phyloP scores from a whole-genome alignment of 2,888 invertebrate species.

The Mesodorylaimus sp. region DNA sequence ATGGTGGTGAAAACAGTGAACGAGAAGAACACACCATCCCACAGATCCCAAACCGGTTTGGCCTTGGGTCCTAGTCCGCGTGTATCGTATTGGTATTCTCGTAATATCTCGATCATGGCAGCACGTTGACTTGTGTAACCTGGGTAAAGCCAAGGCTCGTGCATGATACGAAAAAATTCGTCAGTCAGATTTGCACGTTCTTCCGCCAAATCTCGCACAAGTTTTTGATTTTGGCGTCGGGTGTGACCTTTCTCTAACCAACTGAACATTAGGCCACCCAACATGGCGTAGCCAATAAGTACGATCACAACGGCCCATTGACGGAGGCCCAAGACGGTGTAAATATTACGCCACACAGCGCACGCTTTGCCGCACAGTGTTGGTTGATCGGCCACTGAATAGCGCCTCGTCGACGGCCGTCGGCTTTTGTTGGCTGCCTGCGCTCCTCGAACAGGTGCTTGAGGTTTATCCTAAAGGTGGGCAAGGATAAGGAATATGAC shows the following conservation, averaged over 20 bases:
- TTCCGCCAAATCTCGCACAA: background rate
- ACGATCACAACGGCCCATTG: no score
- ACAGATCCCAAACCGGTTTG: constrained; percentile 22
- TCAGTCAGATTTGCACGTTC: background rate
- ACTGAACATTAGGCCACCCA: background rate
- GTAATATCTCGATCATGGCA: constrained; percentile 8
- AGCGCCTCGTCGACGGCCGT: no score
- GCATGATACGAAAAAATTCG: constrained; percentile 11
- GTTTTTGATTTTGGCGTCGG: background rate
- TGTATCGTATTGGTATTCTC: constrained; percentile 15
- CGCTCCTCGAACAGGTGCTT: no score
- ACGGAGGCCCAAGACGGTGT: no score
- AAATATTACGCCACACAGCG: no score
- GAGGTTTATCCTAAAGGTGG: no score
- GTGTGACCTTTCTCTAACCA: background rate
- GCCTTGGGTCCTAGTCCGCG: constrained; percentile 6
- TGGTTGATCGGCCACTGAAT: no score
- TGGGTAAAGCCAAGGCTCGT: constrained; percentile 12
- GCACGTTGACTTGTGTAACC: no score
- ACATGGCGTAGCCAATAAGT: background rate
- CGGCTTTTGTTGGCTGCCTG: no score
- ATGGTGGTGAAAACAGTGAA: constrained; percentile 5
- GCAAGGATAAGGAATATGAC: no score
- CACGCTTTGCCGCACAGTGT: no score
- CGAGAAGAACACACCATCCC: constrained; percentile 26